Evolutionary conservation across 1,140 invertebrate species (phyloP).

Genomic region (Neocloeon triangulifer): DNA sequence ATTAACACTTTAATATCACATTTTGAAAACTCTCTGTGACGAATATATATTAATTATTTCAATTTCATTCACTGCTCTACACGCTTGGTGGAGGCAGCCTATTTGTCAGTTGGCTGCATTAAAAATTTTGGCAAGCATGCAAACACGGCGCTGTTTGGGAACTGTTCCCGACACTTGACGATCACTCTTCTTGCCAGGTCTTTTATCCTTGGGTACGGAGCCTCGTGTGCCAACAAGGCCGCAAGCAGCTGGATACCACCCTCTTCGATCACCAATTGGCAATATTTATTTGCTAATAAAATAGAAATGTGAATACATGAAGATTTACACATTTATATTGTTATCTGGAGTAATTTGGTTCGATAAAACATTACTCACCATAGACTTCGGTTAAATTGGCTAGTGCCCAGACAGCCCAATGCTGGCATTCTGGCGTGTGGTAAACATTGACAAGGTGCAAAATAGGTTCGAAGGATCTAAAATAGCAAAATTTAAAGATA

Average conservation of each 20-base stretch:
- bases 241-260: conserved; percentile 54
- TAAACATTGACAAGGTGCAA: conserved; percentile 52
- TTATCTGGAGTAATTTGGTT: too few relatives aligned
- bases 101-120: too few relatives aligned
- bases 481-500: too few relatives aligned
- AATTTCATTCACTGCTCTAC: too few relatives aligned
- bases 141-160: background rate
- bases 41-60: too few relatives aligned
- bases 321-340: conserved; percentile 2
- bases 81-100: too few relatives aligned
- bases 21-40: too few relatives aligned
- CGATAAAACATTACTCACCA: conserved; percentile 52
- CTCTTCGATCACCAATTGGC: conserved; percentile 60
- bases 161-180: conserved; percentile 26
- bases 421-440: conserved; percentile 74
- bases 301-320: background rate
- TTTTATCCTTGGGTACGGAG: conserved; percentile 37
- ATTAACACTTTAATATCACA: too few relatives aligned
- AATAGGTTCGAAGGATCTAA: conserved; percentile 71
- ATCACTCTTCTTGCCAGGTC: conserved; percentile 38
- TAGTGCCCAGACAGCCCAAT: conserved; percentile 95
- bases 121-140: too few relatives aligned
- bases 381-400: conserved; percentile 87
- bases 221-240: conserved; percentile 33
- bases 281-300: conserved; percentile 70